phyloP scores from a whole-genome alignment of 1,140 invertebrate genomes.

The Trinorchestia longiramus region DNA sequence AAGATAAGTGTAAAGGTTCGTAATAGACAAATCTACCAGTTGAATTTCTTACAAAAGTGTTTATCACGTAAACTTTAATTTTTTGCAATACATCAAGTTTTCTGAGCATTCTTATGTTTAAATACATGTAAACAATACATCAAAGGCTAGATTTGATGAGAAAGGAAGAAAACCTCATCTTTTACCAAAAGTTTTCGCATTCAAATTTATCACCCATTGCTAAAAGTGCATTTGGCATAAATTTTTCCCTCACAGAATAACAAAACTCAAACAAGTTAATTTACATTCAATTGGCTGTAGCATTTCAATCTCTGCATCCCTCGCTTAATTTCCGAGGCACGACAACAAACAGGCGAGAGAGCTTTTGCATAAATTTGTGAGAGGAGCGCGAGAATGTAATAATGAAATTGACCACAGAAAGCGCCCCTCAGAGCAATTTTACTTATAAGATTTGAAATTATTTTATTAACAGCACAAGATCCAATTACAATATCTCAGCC shows the following conservation, averaged over 20 bases:
- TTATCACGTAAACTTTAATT: no score
- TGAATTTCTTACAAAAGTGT: no score
- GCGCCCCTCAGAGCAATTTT: neutral
- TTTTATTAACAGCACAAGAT: neutral
- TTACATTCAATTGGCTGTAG: neutral
- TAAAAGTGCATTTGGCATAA: no score
- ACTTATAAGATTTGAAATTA: neutral
- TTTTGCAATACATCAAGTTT: no score
- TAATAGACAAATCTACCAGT: no score
- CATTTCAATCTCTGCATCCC: neutral
- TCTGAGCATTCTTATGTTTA: no score
- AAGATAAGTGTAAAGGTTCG: no score
- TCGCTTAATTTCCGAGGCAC: neutral
- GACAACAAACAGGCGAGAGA: neutral
- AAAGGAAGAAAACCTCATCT: no score
- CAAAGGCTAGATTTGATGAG: no score
- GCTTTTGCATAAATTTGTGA: neutral
- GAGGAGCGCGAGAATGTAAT: neutral
- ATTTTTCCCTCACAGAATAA: neutral
- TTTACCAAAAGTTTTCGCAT: no score
- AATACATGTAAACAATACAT: no score
- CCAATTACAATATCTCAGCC: neutral
- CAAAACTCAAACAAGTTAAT: neutral
- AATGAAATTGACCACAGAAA: neutral
- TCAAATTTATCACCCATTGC: no score